Percentiles rank a stretch among this genome's conserved stretches.
Conservation (phyloP, 2,113 vertebrate species). For the Oostethus manadensis region DNA sequence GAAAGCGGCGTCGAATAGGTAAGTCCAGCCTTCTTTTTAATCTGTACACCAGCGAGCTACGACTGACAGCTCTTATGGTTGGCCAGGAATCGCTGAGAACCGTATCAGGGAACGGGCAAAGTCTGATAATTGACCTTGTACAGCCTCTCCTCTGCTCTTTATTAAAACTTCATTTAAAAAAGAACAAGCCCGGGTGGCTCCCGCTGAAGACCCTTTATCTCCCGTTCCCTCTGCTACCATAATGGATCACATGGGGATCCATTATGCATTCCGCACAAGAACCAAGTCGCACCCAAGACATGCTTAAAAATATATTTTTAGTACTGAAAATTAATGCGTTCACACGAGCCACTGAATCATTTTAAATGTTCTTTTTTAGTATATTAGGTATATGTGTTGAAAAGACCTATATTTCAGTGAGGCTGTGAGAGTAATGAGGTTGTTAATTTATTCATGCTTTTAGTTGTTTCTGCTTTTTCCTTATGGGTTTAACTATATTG, state of each 20-base stretch:
- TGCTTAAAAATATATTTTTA: conserved; percentile 85
- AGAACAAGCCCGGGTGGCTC: conserved; percentile 75
- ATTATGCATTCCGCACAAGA: conserved; percentile 74
- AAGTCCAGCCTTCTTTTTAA: conserved; percentile 69
- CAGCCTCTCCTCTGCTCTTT: conserved; percentile 72
- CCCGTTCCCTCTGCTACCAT: conserved; percentile 53
- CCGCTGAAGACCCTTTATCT: conserved; percentile 62
- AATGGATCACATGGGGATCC: conserved; percentile 78
- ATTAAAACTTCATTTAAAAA: conserved; percentile 83
- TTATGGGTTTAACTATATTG: conserved; percentile 38
- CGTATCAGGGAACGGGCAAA: conserved; percentile 48
- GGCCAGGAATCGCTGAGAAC: conserved; percentile 46
- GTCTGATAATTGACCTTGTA: conserved; percentile 76
- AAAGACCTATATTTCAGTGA: conserved; percentile 78
- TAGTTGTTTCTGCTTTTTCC: conserved; percentile 54
- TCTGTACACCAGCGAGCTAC: conserved; percentile 62
- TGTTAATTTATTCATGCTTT: conserved; percentile 71
- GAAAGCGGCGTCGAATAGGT: conserved; percentile 60
- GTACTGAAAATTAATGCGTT: conserved; percentile 81
- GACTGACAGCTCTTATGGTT: conserved; percentile 71
- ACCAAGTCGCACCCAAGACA: conserved; percentile 65
- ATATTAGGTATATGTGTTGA: conserved; percentile 81
- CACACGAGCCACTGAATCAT: conserved; percentile 78
- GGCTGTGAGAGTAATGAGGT: conserved; percentile 59
- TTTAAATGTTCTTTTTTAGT: conserved; percentile 83